Percentiles rank a stretch among this genome's conserved stretches.
Evolutionary conservation across 2,113 vertebrate species (phyloP).

Genomic region (Mesembrinibis cayennensis): DNA sequence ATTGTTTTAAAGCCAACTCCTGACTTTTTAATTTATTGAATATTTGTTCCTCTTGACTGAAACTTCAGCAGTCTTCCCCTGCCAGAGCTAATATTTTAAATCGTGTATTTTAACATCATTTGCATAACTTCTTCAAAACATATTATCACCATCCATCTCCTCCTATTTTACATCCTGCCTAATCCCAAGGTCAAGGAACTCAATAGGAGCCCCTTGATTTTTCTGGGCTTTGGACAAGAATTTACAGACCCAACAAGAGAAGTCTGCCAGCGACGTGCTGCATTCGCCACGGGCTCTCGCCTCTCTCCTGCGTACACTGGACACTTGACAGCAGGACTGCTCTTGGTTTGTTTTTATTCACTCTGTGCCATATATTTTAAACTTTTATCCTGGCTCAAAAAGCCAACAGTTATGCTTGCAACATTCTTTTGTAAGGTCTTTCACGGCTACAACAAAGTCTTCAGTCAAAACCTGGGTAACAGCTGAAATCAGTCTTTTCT

Average conservation of each 20-base stretch:
- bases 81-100: slow-evolving; percentile 60
- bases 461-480: background rate
- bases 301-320: background rate
- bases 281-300: background rate
- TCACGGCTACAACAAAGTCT: background rate
- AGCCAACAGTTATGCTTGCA: background rate
- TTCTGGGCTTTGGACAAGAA: background rate
- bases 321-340: background rate
- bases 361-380: background rate
- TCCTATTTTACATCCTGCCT: background rate
- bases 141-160: accelerated
- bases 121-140: slow-evolving; percentile 17
- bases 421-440: background rate
- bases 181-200: background rate
- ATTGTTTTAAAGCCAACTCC: background rate
- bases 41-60: background rate
- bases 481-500: background rate
- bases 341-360: slow-evolving; percentile 19
- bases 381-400: background rate
- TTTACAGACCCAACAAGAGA: background rate
- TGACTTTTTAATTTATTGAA: slow-evolving; percentile 12
- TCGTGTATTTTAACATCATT: background rate
- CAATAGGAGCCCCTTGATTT: background rate
- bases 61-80: background rate
- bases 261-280: background rate